Evolutionary conservation across 2,113 vertebrate species (phyloP), one percentile per base, ranked within the genome.

Genomic region (Sphyrna mokarran): DNA sequence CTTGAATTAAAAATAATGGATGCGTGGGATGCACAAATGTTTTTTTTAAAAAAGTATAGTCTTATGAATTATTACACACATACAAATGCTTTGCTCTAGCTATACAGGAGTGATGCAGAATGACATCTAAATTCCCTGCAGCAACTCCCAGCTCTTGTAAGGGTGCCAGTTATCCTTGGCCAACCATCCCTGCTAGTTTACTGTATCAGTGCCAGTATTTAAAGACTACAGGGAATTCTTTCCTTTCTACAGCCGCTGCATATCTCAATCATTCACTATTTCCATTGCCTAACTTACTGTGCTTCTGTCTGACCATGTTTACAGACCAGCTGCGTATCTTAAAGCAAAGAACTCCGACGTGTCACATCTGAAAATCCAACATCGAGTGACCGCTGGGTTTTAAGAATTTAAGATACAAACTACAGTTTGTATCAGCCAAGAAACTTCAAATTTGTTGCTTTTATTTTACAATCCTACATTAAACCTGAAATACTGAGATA

Each of bases 161-260:
- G 63, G 61, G n/a, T 76, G 69, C 94, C 68, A 95, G 94, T 22
- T 70, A 94, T 70, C 40, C 66, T 94, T 70, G 68, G 66, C 40
- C 68, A 89, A 22, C 26, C 87, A 90, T 61, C 10, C 54, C 23
- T 16, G 54, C 6, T 54, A 61, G 10, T 2, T 90, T 90, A 90
- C 29, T 90, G 69, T 95, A 95, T 4, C 48, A 72, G 13, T 22
- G 48, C 68, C 94, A 76, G 94, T 48, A 95, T 95, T 95, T 48
- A 76, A 16, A 48, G 40, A 95, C n/a, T 7, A 29, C 3, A 76
- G 13, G 40, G 94, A 23, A 72, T 72, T 70, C 94, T 40, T 95
- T 94, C 63, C 87, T 90, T 89, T 54, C 90, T 48, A 20, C 93
- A 70, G 40, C 40, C 13, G 16, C 40, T 48, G n/a, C 70, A 43